Evolutionary conservation across 2,797 vertebrate genomes (phyloP), one percentile per base, ranked within the genome.

Genomic region (Liasis olivaceus): DNA sequence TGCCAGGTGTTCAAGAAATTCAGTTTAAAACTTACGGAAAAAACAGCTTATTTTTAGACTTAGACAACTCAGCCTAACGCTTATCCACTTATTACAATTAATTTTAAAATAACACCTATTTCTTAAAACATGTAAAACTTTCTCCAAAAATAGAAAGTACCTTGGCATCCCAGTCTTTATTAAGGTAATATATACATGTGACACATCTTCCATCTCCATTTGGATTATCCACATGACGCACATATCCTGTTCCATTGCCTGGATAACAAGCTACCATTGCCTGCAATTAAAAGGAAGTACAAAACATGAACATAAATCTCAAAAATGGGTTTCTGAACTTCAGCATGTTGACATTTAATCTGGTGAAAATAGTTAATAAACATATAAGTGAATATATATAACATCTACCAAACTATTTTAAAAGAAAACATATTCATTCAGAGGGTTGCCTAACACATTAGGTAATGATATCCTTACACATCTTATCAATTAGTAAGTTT

Each of bases 101-200:
- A 77, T 81, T 54, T 13, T 54, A 81, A 72, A 90, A 56, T 28
- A 84, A 62, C 63, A 58, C 15, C n/a, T 26, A 31, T 3, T 24
- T 66, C 28, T 58, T 88, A 26, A 93, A 84, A 13, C 31, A 88
- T 85, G 17, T 51, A 90, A 87, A 51, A 17, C 2, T 47, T 2
- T 88, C 28, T 88, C 28, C 12, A 51, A 91, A 47, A 93, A 47
- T 24, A n/a, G 9, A 72, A 90, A 42, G 36, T 98, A 99, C 99
- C 99, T 99, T 99, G 97, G 98, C 98, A 96, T 98, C 98, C 99
- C 99, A 99, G 96, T 98, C 98, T 98, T 98, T 99, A 98, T 99
- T 99, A 97, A 99, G 98, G 97, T 99, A 99, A 98, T 99, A 99
- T 98, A 99, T 99, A 98, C 99, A 99, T 0, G 99, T 99, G 97